These are phyloP conservation scores for Ginglymostoma cirratum DNA, from an alignment of 2,113 vertebrate genomes.

Conservation along the genomic window DNA sequence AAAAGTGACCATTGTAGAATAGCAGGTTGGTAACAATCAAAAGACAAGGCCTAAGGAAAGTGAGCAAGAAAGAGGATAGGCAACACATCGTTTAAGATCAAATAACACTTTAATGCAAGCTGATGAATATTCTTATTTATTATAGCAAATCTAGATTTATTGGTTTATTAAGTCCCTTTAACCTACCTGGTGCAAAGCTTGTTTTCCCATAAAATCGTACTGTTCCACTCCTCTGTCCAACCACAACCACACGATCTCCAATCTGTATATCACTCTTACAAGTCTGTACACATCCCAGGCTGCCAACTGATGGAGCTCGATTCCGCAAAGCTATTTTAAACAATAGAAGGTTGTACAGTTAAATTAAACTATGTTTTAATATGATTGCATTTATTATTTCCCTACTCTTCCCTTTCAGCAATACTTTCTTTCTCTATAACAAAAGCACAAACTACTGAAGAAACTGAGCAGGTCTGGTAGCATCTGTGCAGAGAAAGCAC, in stretches of 20 bases:
- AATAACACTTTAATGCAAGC: not conserved
- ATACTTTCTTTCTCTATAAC: not conserved
- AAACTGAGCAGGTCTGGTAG: too few species aligned
- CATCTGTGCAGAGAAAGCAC: too few species aligned
- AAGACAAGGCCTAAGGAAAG: not conserved
- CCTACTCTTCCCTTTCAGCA: not conserved
- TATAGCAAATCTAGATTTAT: not conserved
- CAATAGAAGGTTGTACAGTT: constrained; percentile 36
- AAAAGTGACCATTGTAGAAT: not conserved
- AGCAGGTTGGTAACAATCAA: not conserved
- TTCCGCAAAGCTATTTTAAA: constrained; percentile 50
- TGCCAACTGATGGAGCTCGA: constrained; percentile 56
- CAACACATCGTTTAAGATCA: not conserved
- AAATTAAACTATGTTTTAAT: not conserved
- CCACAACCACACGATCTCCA: constrained; percentile 85
- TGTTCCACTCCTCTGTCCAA: constrained; percentile 81
- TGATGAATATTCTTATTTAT: not conserved
- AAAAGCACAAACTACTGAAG: too few species aligned
- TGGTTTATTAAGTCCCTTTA: not conserved
- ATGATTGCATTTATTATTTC: not conserved
- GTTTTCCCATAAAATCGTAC: constrained; percentile 82
- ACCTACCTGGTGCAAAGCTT: constrained; percentile 84
- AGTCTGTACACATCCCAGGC: constrained; percentile 52
- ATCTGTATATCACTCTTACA: constrained; percentile 56
- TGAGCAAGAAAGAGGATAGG: not conserved